Evolutionary conservation across 2,113 vertebrate species (phyloP).

Genomic region (Tragelaphus buxtoni): DNA sequence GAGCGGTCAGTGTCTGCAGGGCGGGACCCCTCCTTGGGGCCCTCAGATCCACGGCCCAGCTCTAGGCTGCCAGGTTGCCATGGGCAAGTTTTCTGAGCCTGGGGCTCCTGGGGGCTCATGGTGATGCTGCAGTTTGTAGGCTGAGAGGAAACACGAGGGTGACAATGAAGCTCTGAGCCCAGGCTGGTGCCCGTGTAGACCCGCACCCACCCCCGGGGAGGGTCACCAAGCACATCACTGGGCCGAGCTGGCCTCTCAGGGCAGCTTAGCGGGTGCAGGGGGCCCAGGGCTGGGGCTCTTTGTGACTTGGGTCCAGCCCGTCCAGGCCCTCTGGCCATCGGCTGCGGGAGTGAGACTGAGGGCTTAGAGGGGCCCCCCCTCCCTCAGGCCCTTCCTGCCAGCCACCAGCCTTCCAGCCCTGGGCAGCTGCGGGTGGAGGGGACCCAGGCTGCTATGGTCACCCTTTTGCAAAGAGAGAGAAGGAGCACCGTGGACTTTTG

Average conservation of each 20-base stretch:
- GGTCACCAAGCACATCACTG: neutral
- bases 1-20: neutral
- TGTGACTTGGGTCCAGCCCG: neutral
- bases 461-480: neutral
- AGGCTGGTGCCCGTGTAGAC: neutral
- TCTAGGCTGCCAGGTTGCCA: neutral
- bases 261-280: neutral
- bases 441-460: fast-evolving
- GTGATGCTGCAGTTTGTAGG: neutral
- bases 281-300: neutral
- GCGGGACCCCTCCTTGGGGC: fast-evolving
- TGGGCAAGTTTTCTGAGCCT: neutral
- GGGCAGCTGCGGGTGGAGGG: neutral
- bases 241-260: neutral
- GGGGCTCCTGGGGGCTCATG: neutral
- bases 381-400: neutral
- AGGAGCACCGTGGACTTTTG: neutral
- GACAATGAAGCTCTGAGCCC: neutral
- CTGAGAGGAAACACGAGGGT: neutral
- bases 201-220: neutral
- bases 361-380: no score
- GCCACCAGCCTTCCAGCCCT: neutral
- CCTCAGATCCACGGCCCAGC: neutral
- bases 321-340: neutral
- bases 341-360: neutral